Evolutionary conservation across 2,888 invertebrate species (phyloP).

Genomic region (Syrphus vitripennis): DNA sequence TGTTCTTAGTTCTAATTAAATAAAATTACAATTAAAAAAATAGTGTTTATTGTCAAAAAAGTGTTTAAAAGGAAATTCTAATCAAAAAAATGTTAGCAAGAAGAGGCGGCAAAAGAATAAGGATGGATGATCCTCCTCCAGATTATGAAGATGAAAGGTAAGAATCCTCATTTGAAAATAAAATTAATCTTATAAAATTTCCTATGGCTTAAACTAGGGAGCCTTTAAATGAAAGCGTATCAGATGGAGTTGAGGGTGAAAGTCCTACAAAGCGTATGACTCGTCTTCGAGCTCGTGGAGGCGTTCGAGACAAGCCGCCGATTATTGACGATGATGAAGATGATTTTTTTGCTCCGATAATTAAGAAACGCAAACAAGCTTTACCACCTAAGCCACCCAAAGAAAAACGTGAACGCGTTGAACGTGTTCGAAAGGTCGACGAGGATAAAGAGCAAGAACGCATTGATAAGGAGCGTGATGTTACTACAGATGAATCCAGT

Average conservation of each 20-base stretch:
- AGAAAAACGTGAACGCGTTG: constrained; percentile 77
- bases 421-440: constrained; percentile 80
- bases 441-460: constrained; percentile 79
- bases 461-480: constrained; percentile 80
- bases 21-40: neutral
- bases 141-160: constrained; percentile 87
- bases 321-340: constrained; percentile 81
- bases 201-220: constrained; percentile 74
- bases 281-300: constrained; percentile 84
- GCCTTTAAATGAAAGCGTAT: constrained; percentile 78
- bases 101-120: constrained; percentile 93
- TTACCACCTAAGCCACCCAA: constrained; percentile 75
- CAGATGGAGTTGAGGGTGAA: constrained; percentile 82
- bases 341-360: constrained; percentile 79
- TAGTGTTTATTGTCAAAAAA: neutral
- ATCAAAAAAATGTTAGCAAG: constrained; percentile 85
- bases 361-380: constrained; percentile 77
- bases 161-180: too few relatives aligned
- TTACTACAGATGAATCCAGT: constrained; percentile 90
- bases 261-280: constrained; percentile 84
- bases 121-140: constrained; percentile 95
- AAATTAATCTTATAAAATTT: neutral
- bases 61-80: neutral
- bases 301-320: constrained; percentile 81
- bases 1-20: neutral